Evolutionary conservation across 2,888 invertebrate species (phyloP).

Genomic region (Ernsta delagoae): DNA sequence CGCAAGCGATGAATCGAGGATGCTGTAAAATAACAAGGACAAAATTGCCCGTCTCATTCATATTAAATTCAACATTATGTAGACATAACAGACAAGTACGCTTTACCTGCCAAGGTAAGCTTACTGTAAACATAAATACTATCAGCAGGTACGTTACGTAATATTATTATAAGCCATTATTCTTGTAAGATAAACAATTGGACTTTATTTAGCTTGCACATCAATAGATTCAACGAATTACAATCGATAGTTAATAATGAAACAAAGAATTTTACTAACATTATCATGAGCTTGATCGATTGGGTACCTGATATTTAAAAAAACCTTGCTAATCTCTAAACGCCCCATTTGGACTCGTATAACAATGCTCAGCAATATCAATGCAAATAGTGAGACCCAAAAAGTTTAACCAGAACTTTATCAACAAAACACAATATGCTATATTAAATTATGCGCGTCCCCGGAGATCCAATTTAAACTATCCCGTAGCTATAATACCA

Average conservation of each 20-base stretch:
- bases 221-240: too few species aligned
- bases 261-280: too few species aligned
- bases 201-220: too few species aligned
- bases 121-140: not conserved
- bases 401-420: not conserved
- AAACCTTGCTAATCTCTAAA: not conserved
- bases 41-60: not conserved
- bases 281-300: too few species aligned
- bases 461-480: not conserved
- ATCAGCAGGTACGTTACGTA: too few species aligned
- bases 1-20: conserved; percentile 63
- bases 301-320: too few species aligned
- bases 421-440: conserved; percentile 1
- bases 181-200: too few species aligned
- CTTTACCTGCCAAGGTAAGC: not conserved
- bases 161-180: too few species aligned
- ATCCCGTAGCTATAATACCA: not conserved
- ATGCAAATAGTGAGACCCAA: not conserved
- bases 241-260: too few species aligned
- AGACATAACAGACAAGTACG: not conserved
- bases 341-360: not conserved
- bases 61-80: not conserved
- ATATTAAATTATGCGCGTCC: not conserved
- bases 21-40: conserved; percentile 55
- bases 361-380: not conserved